A percentile compares a stretch with the other conserved stretches of the same genome.
Conservation (phyloP, 2,888 invertebrate species). For the Catocala fraxini region DNA sequence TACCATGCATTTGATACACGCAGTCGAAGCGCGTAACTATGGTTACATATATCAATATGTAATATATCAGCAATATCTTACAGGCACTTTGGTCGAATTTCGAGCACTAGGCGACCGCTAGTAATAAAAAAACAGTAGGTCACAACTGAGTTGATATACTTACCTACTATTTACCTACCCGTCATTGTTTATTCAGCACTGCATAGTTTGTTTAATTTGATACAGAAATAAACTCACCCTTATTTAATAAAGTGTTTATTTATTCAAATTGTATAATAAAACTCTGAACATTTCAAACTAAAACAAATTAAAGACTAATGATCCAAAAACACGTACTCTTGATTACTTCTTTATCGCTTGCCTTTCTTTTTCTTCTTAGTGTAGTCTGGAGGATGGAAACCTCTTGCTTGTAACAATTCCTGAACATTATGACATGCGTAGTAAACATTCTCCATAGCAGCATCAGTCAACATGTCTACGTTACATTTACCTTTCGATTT, state of each 20-base stretch:
- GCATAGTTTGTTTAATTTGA: neutral
- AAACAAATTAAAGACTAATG: neutral
- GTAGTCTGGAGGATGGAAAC: slow-evolving; percentile 96
- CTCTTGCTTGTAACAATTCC: slow-evolving; percentile 94
- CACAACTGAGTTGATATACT: too few species aligned
- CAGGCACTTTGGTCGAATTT: too few species aligned
- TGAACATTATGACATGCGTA: slow-evolving; percentile 97
- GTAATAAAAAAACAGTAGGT: too few species aligned
- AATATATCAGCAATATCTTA: too few species aligned
- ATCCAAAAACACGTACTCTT: neutral
- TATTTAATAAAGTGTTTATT: neutral
- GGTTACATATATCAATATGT: too few species aligned
- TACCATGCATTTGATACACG: too few species aligned
- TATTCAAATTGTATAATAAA: neutral
- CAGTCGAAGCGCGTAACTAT: too few species aligned
- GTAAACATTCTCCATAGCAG: slow-evolving; percentile 97
- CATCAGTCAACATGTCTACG: slow-evolving; percentile 95
- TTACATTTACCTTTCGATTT: slow-evolving; percentile 90
- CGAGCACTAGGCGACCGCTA: too few species aligned
- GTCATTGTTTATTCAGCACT: too few species aligned
- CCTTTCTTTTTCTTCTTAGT: slow-evolving; percentile 96
- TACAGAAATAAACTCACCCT: neutral
- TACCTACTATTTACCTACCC: too few species aligned
- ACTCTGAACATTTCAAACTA: neutral
- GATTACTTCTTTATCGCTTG: slow-evolving; percentile 74